A percentile compares a stretch with the other conserved stretches of the same genome.
Evolutionary conservation across 2,797 vertebrate species (phyloP).

Genomic region (Lacerta agilis): DNA sequence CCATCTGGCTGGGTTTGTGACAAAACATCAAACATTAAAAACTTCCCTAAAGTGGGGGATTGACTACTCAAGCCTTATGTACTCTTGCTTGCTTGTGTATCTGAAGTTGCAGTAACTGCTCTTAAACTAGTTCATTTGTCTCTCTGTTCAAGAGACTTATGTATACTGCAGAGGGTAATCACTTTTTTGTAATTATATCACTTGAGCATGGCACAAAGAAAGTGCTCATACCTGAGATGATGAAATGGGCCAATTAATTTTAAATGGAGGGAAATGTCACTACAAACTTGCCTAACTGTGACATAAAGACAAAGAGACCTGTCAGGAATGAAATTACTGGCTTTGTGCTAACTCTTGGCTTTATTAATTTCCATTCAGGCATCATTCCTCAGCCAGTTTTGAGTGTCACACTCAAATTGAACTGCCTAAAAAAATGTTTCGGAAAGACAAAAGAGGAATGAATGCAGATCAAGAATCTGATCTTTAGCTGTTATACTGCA

Average conservation of each 20-base stretch:
- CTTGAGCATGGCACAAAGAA: conserved; percentile 64
- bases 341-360: conserved; percentile 62
- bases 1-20: too few relatives aligned
- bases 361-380: conserved; percentile 65
- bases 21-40: too few relatives aligned
- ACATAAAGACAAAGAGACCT: conserved; percentile 65
- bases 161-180: conserved; percentile 64
- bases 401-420: conserved; percentile 44
- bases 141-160: conserved; percentile 63
- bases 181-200: conserved; percentile 72
- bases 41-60: too few relatives aligned
- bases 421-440: conserved; percentile 43
- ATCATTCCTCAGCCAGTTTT: conserved; percentile 60
- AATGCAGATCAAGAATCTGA: conserved; percentile 32
- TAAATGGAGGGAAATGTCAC: conserved; percentile 64
- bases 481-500: conserved; percentile 25
- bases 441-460: not conserved
- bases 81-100: too few relatives aligned
- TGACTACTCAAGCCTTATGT: too few relatives aligned
- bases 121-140: conserved; percentile 61
- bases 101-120: conserved; percentile 17
- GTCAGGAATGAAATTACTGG: conserved; percentile 68
- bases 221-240: conserved; percentile 67
- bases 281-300: conserved; percentile 56
- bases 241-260: conserved; percentile 76